Base-by-base conservation (phyloP, 2,888 invertebrate genomes). In the Pteria penguin region DNA sequence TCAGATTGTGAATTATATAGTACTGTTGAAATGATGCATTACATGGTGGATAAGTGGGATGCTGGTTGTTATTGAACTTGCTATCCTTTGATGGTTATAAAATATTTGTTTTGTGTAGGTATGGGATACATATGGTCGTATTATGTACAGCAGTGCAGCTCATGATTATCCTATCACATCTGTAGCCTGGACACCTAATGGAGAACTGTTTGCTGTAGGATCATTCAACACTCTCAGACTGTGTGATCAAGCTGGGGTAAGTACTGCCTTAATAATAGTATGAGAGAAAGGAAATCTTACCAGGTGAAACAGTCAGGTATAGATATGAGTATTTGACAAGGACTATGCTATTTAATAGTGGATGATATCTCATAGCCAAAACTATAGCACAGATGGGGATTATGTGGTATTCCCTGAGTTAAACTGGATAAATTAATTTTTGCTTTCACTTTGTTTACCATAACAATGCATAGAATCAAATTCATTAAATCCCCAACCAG, bases 81-180 rank as follows among this genome's bases (percentile, higher is more conserved):
- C 29, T 32, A 29, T 62, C n/a, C 29, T 18, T 61, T 62, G 14
- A 22, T 14, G 33, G 4, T 27, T n/a, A n/a, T 26, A 71, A 22
- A 5, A 52, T n/a, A n/a, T 73, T 5, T 29, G 24, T 61, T 14
- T 79, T 63, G 67, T 81, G 18, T 76, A 93, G 93, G 92, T 98
- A 26, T 99, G 99, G 99, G 98, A 99, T 92, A 93, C 94, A 0
- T 97, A 95, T 91, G 98, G 99, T 0, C 95, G 96, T 77, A 95
- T 95, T 89, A 93, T 99, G 85, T 99, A 96, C 90, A 95, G 95
- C 58, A 98, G 98, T 89, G 79, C 87, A 2, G 94, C 95, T 0
- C 97, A 97, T 90, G 97, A 97, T 84, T 96, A 97, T 92, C 97
- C 98, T 0, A 96, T 99, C 68, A 97, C 97, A 0, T 95, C 97